A percentile compares a stretch with the other conserved stretches of the same genome.
Conservation (phyloP, 2,113 vertebrate genomes). For the Bos taurus region ARS-UCD2.0 NC_037330.1:65440001-65440500, state of each 20-base stretch:
- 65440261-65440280: background rate
- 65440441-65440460: background rate
- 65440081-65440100: background rate
- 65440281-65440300: background rate
- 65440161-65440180: background rate
- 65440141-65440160: background rate
- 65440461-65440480: background rate
- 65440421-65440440: background rate
- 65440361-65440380: background rate
- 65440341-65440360: background rate
- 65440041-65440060: background rate
- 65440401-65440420: background rate
- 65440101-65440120: background rate
- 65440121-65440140: background rate
- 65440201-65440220: background rate
- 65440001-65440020: background rate
- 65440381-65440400: background rate
- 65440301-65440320: background rate
- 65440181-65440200: background rate
- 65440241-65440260: background rate
- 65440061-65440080: background rate
- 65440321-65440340: background rate
- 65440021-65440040: background rate
- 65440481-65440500: fast-evolving
- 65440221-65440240: background rate